Evolutionary conservation across 2,113 vertebrate species (phyloP).

Genomic region (Stictonetta naevosa): DNA sequence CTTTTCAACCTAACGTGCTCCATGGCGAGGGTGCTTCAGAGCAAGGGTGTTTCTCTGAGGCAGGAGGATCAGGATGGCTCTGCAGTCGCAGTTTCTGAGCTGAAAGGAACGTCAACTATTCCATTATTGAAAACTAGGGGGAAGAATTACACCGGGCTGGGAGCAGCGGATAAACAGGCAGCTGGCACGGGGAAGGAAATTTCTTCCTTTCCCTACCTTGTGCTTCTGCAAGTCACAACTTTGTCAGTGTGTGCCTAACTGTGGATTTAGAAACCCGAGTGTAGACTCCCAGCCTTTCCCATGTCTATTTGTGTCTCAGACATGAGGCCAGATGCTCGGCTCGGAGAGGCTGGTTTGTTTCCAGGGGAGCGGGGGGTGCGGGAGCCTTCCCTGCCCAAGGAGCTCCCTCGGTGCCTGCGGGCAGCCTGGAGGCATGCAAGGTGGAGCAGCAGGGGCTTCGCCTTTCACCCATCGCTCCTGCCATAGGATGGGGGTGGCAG

Average conservation of each 20-base stretch:
- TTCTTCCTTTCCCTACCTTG: neutral
- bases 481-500: neutral
- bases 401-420: neutral
- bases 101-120: neutral
- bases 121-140: conserved; percentile 10
- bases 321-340: neutral
- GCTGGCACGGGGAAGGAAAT: neutral
- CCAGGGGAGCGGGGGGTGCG: neutral
- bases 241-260: neutral
- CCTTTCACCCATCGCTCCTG: neutral
- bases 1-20: fast-evolving
- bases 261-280: neutral
- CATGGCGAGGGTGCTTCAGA: fast-evolving
- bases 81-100: neutral
- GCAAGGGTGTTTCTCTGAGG: neutral
- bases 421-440: fast-evolving
- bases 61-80: neutral
- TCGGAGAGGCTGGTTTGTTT: neutral
- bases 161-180: neutral
- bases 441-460: fast-evolving
- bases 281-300: neutral
- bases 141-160: conserved; percentile 9
- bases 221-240: neutral
- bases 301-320: fast-evolving
- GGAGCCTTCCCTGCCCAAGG: fast-evolving